Conservation (phyloP, 2,888 invertebrate genomes). For the Heliconius cydno region DNA sequence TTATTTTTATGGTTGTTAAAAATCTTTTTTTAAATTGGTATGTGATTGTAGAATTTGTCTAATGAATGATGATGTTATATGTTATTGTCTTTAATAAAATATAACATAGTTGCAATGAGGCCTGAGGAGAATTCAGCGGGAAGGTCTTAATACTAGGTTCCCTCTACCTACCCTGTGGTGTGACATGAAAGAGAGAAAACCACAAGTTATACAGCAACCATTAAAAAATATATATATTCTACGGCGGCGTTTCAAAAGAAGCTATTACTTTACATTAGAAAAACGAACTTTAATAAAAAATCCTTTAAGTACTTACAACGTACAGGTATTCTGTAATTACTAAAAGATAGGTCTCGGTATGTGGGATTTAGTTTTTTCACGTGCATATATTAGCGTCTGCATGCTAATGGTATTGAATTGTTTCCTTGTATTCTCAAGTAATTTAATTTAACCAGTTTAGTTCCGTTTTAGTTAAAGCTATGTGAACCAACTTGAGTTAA, state of each 20-base stretch:
- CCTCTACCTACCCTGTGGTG: too few species aligned
- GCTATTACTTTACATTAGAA: conserved; percentile 8
- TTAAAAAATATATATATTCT: not conserved
- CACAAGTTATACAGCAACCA: too few species aligned
- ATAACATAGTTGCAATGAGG: too few species aligned
- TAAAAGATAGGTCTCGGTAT: conserved; percentile 18
- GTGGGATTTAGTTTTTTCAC: conserved; percentile 30
- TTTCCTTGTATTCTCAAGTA: conserved; percentile 17
- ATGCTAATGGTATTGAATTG: conserved; percentile 36
- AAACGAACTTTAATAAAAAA: conserved; percentile 1
- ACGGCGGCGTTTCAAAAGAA: not conserved
- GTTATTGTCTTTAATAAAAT: too few species aligned
- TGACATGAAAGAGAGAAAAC: too few species aligned
- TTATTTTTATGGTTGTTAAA: conserved; percentile 8
- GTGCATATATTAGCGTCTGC: conserved; percentile 29
- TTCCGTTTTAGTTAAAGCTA: conserved; percentile 12
- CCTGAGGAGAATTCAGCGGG: too few species aligned
- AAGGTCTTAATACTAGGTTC: too few species aligned
- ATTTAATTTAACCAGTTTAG: conserved; percentile 19
- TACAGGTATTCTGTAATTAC: conserved; percentile 29
- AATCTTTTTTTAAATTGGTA: not conserved
- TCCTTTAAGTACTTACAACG: conserved; percentile 29
- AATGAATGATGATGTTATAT: not conserved
- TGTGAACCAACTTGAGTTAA: not conserved
- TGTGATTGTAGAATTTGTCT: not conserved